Evolutionary conservation across 2,888 invertebrate species (phyloP).

Genomic region (Phaedon cochleariae): DNA sequence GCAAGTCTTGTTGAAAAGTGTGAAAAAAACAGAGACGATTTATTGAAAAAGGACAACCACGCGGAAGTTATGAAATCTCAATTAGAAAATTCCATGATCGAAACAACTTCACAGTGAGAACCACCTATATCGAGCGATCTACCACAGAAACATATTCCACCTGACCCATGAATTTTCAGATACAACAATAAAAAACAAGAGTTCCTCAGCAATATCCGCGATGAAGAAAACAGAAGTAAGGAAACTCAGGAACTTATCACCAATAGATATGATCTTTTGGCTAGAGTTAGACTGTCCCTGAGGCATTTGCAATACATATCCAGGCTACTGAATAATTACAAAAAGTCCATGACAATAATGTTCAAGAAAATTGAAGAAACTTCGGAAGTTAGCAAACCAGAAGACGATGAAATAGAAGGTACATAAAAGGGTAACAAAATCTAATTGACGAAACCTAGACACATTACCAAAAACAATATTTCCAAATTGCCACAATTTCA

Average conservation of each 20-base stretch:
- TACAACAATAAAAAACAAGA: slow-evolving; percentile 64
- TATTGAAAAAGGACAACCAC: slow-evolving; percentile 51
- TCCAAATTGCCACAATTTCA: too few species aligned
- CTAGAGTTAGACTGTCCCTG: slow-evolving; percentile 67
- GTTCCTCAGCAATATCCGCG: slow-evolving; percentile 61
- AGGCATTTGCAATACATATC: slow-evolving; percentile 67
- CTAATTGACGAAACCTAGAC: too few species aligned
- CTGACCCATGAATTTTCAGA: slow-evolving; percentile 57
- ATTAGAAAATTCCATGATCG: slow-evolving; percentile 52
- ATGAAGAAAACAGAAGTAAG: slow-evolving; percentile 61
- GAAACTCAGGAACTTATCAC: slow-evolving; percentile 61
- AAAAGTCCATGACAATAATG: slow-evolving; percentile 12
- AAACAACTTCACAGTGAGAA: slow-evolving; percentile 49
- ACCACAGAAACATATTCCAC: background rate
- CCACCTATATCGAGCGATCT: background rate
- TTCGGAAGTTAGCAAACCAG: slow-evolving; percentile 26
- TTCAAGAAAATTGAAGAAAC: background rate
- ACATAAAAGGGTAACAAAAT: background rate
- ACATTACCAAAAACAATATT: too few species aligned
- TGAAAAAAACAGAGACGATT: slow-evolving; percentile 45
- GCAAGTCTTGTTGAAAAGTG: slow-evolving; percentile 47
- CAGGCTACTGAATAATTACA: slow-evolving; percentile 33
- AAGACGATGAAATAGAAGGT: slow-evolving; percentile 49
- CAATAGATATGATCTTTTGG: slow-evolving; percentile 65
- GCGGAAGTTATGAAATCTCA: slow-evolving; percentile 47